Evolutionary conservation across 2,797 vertebrate genomes (phyloP).

Genomic region (Dipus sagitta): DNA sequence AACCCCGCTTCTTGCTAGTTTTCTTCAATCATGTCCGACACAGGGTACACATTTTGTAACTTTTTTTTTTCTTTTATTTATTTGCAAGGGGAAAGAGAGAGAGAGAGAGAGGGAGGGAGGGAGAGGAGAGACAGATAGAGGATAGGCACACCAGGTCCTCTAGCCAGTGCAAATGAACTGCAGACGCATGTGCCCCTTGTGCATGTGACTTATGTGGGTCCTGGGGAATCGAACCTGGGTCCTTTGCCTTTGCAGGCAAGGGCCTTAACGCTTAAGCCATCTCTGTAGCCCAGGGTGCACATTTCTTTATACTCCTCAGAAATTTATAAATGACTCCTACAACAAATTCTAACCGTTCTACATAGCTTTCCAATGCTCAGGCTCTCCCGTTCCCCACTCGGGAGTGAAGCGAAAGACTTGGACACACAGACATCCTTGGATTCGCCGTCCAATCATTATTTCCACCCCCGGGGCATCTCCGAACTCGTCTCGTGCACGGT

Average conservation of each 20-base stretch:
- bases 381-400: not conserved
- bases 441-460: not conserved
- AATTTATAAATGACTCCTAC: not conserved
- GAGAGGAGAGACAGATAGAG: no score
- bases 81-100: no score
- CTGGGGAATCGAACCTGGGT: no score
- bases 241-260: no score
- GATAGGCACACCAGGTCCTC: no score
- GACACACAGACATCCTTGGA: not conserved
- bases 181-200: no score
- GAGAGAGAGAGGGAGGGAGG: no score
- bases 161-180: no score
- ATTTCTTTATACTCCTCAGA: not conserved
- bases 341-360: not conserved
- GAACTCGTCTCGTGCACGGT: not conserved
- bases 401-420: not conserved
- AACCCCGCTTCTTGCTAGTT: not conserved
- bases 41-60: not conserved
- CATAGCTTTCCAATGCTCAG: slow-evolving; percentile 4
- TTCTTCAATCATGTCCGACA: not conserved
- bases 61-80: no score
- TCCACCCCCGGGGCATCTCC: not conserved
- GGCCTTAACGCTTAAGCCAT: no score
- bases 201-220: no score
- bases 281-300: not conserved